A percentile compares a stretch with the other conserved stretches of the same genome.
phyloP scores from a whole-genome alignment of 2,797 vertebrate genomes.

The Malacoraja senta region DNA sequence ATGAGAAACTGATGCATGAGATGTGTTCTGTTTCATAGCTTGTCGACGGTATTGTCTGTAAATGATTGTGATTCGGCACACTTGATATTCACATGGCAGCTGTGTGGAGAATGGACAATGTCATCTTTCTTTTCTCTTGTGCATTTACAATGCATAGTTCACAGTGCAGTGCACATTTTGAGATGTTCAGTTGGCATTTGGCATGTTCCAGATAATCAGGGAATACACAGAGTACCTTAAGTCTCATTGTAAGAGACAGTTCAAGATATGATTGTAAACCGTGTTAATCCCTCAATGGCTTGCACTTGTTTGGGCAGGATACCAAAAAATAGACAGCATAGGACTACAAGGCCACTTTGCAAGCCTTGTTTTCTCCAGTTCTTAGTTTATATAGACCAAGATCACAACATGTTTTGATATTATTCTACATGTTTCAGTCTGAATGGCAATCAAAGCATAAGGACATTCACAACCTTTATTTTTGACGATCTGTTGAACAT shows the following conservation, averaged over 20 bases:
- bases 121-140: conserved; percentile 44
- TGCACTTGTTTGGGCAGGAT: background rate
- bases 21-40: conserved; percentile 57
- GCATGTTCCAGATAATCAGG: conserved; percentile 47
- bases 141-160: conserved; percentile 45
- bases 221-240: conserved; percentile 47
- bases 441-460: background rate
- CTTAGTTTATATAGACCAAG: background rate
- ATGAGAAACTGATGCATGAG: conserved; percentile 54
- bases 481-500: background rate
- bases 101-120: conserved; percentile 54
- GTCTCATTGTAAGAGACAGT: conserved; percentile 57
- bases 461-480: background rate
- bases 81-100: conserved; percentile 42
- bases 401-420: background rate
- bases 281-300: background rate
- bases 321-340: background rate
- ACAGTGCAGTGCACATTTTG: conserved; percentile 44
- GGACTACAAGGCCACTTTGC: background rate
- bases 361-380: background rate
- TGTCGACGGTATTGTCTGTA: conserved; percentile 58
- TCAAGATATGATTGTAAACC: background rate
- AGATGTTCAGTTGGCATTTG: conserved; percentile 48
- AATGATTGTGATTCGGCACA: conserved; percentile 56
- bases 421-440: background rate